Evolutionary conservation across 1,140 invertebrate genomes (phyloP).

Genomic region (Drosophila trapezifrons): DNA sequence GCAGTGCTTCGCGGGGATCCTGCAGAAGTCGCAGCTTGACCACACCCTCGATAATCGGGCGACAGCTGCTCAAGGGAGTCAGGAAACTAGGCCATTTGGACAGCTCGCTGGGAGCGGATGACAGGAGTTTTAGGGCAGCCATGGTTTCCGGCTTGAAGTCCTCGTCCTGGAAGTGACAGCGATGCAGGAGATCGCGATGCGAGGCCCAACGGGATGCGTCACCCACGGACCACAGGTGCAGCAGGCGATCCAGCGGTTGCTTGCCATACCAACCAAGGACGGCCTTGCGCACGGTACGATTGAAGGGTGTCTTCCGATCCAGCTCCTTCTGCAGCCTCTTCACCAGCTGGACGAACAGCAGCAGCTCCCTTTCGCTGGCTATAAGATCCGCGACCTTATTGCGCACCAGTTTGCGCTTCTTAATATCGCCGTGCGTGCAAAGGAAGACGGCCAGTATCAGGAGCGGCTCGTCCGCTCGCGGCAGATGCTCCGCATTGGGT

Average conservation of each 20-base stretch:
- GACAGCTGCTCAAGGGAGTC: conserved; percentile 23
- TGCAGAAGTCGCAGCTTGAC: conserved; percentile 45
- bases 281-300: conserved; percentile 69
- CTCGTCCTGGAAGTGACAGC: conserved; percentile 54
- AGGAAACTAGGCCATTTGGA: conserved; percentile 47
- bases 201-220: conserved; percentile 20
- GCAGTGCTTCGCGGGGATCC: conserved; percentile 33
- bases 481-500: conserved; percentile 29
- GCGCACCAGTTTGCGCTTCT: conserved; percentile 52
- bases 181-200: conserved; percentile 59
- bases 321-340: conserved; percentile 51
- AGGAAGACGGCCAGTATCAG: conserved; percentile 70
- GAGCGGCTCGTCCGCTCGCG: conserved; percentile 69
- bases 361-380: conserved; percentile 54
- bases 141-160: conserved; percentile 23
- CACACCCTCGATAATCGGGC: conserved; percentile 41
- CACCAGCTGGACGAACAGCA: conserved; percentile 64
- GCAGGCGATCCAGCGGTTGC: conserved; percentile 48
- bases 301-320: conserved; percentile 47
- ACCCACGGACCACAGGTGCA: conserved; percentile 57
- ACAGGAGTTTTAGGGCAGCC: conserved; percentile 52
- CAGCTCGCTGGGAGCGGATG: conserved; percentile 21
- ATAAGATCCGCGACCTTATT: conserved; percentile 44
- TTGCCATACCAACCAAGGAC: conserved; percentile 64
- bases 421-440: conserved; percentile 33